A percentile compares a stretch with the other conserved stretches of the same genome.
Evolutionary conservation across 2,113 vertebrate genomes (phyloP).

Genomic region (human): GRCh38 chr13:47098501-47099000

Average conservation of each 20-base stretch:
- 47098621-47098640: conserved; percentile 19
- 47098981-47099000: neutral
- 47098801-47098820: conserved; percentile 79
- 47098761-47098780: conserved; percentile 78
- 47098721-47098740: conserved; percentile 76
- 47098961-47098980: neutral
- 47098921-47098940: neutral
- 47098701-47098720: conserved; percentile 69
- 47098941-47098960: neutral
- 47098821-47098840: conserved; percentile 73
- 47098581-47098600: conserved; percentile 57
- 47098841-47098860: conserved; percentile 25
- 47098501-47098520: neutral
- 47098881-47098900: neutral
- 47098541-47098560: neutral
- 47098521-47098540: conserved; percentile 62
- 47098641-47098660: conserved; percentile 76
- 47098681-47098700: conserved; percentile 82
- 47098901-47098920: rapidly evolving
- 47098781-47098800: conserved; percentile 72
- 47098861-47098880: conserved; percentile 57
- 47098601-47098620: conserved; percentile 66
- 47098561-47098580: conserved; percentile 54
- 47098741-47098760: conserved; percentile 79
- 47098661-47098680: conserved; percentile 76